Percentiles rank a stretch among this genome's conserved stretches.
These are phyloP conservation scores for Ophion obscuratus DNA, from an alignment of 2,888 invertebrate genomes.

Conservation along the genomic window DNA sequence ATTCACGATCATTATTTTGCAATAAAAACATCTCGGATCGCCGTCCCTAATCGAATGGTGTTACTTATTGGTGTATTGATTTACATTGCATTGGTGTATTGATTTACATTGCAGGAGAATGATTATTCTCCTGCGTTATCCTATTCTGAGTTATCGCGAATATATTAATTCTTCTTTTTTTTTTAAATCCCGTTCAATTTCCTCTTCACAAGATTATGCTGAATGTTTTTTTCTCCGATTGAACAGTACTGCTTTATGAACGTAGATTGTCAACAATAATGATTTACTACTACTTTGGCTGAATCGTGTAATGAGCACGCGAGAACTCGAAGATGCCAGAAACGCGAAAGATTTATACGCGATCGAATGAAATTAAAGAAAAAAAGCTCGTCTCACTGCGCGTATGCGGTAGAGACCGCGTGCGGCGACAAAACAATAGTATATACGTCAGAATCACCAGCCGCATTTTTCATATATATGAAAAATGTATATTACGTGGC, in stretches of 20 bases:
- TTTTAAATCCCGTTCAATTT: no score
- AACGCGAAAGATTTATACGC: conserved; percentile 41
- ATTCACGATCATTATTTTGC: no score
- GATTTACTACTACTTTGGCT: no score
- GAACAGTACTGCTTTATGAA: not conserved
- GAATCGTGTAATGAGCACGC: not conserved
- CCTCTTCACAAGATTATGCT: not conserved
- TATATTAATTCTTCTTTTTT: not conserved
- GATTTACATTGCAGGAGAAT: no score
- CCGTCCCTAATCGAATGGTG: no score
- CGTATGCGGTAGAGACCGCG: not conserved
- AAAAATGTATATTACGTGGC: no score
- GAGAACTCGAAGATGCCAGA: conserved; percentile 19
- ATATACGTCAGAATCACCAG: conserved; percentile 28
- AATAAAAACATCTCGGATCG: no score
- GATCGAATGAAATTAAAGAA: conserved; percentile 41
- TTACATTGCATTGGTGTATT: no score
- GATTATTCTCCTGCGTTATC: no score
- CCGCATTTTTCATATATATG: conserved; percentile 13
- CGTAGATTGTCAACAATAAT: not conserved
- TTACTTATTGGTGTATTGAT: no score
- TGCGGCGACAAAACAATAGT: not conserved
- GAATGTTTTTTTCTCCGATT: not conserved
- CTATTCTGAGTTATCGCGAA: not conserved
- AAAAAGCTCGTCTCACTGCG: conserved; percentile 44